Evolutionary conservation across 1,140 invertebrate species (phyloP).

Genomic region (Argopecten irradians): DNA sequence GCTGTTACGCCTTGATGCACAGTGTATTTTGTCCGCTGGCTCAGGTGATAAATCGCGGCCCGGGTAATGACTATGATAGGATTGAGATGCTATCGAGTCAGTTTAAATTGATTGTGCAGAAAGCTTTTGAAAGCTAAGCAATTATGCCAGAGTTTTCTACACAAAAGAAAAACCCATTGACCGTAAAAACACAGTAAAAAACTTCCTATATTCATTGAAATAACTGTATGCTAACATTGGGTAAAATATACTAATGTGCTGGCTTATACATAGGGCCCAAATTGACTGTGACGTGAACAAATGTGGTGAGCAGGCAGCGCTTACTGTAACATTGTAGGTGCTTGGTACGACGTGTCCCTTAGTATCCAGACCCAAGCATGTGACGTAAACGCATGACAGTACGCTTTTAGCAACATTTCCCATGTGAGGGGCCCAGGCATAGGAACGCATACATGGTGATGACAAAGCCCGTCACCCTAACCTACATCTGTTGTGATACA

Average conservation of each 20-base stretch:
- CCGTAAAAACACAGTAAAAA: constrained; percentile 12
- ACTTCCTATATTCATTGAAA: constrained; percentile 8
- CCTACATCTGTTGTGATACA: background rate
- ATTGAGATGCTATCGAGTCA: constrained; percentile 25
- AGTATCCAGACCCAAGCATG: background rate
- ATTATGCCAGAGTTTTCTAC: constrained; percentile 21
- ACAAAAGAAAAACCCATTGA: constrained; percentile 17
- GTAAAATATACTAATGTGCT: constrained; percentile 1
- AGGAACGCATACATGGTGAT: background rate
- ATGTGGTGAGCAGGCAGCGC: background rate
- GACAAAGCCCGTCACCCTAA: background rate
- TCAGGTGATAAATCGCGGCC: constrained; percentile 23
- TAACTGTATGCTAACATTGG: background rate
- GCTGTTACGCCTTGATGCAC: constrained; percentile 26
- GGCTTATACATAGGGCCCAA: background rate
- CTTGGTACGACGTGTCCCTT: background rate
- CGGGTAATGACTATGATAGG: background rate
- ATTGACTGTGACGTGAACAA: background rate
- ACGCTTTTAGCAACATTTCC: constrained; percentile 5
- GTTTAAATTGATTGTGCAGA: constrained; percentile 34
- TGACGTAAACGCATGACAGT: background rate
- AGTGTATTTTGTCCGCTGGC: constrained; percentile 14
- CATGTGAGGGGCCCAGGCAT: background rate
- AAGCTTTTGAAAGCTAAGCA: constrained; percentile 32
- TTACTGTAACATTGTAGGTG: background rate